Conservation (phyloP, 2,888 invertebrate genomes). For the Ditylenchus weischeri region DNA sequence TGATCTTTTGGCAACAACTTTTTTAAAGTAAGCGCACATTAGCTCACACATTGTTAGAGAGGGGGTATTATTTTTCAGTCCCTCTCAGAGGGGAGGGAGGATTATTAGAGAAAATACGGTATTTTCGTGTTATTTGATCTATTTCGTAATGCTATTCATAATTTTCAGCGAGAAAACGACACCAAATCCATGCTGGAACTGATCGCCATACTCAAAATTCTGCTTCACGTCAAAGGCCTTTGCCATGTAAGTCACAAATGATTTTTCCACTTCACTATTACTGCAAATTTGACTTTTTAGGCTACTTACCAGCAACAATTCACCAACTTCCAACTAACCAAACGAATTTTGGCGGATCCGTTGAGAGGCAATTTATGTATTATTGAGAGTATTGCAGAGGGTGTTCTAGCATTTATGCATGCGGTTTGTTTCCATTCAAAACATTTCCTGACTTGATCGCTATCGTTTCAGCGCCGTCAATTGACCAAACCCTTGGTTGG, state of each 20-base stretch:
- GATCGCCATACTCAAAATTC: constrained; percentile 22
- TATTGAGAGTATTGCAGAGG: constrained; percentile 38
- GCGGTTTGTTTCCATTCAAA: constrained; percentile 30
- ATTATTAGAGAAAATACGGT: no score
- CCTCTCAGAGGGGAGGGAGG: no score
- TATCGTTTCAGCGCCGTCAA: constrained; percentile 26
- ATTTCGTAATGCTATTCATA: no score
- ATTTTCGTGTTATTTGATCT: no score
- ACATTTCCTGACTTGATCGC: neutral
- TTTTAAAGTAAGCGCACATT: no score
- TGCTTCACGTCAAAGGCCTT: constrained; percentile 17
- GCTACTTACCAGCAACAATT: constrained; percentile 12
- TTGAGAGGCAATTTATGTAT: constrained; percentile 36
- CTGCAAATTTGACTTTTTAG: constrained; percentile 8
- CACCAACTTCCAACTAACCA: constrained; percentile 24
- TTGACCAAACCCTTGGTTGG: constrained; percentile 22
- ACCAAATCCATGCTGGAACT: constrained; percentile 46
- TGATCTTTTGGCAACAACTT: no score
- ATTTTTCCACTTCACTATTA: neutral
- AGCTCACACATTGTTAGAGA: no score
- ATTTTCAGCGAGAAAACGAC: constrained; percentile 70
- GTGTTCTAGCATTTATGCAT: constrained; percentile 37
- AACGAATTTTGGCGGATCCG: constrained; percentile 36
- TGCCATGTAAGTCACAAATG: constrained; percentile 10
- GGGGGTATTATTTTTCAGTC: no score